Base-by-base conservation (phyloP, 2,797 vertebrate species). In the Petrocephalus schoutedeni region DNA sequence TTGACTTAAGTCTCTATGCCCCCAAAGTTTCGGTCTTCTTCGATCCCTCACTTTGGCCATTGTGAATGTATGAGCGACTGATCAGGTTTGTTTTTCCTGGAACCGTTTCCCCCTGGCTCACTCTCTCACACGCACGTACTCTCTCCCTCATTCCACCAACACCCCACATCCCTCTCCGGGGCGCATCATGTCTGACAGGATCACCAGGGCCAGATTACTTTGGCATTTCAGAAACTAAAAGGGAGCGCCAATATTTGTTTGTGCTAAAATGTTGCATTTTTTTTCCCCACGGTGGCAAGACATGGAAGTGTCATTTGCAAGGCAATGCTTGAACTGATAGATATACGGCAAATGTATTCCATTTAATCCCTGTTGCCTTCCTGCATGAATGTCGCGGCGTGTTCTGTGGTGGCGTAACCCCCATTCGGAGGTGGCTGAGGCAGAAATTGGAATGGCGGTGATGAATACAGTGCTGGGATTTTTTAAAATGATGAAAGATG, bases 261-360 rank as follows among this genome's bases (percentile, higher is more conserved):
- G 54, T 16, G 53, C 56, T 32, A 28, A 32, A 85, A 59, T 86
- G 53, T 86, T 58, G 41, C 41, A 45, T 45, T 45, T 58, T 85
- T 58, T 86, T 86, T 59, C 51, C 71, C 32, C 56, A 58, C 19
- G 32, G 84, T 10, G 56, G 56, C 32, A 56, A 36, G 84, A 41
- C 84, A 58, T 23, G 28, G 28, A 58, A 86, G 84, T 56, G 56
- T 86, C 54, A 86, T 86, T 58, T 86, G 84, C 54, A 86, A 58
- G 23, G 5, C 56, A 2, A 32, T 16, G 3, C 53, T 83, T 86
- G 84, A 28, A 86, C 28, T 36, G 54, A 86, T 59, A 59, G 84
- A 86, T 54, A 23, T 36, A 41, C 16, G 23, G 19, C 28, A 58
- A 21, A 86, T 83, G n/a, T 12, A 51, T 83, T 51, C 84, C 53